Evolutionary conservation across 2,797 vertebrate species (phyloP), one percentile per base, ranked within the genome.

Genomic region (Dermochelys coriacea): DNA sequence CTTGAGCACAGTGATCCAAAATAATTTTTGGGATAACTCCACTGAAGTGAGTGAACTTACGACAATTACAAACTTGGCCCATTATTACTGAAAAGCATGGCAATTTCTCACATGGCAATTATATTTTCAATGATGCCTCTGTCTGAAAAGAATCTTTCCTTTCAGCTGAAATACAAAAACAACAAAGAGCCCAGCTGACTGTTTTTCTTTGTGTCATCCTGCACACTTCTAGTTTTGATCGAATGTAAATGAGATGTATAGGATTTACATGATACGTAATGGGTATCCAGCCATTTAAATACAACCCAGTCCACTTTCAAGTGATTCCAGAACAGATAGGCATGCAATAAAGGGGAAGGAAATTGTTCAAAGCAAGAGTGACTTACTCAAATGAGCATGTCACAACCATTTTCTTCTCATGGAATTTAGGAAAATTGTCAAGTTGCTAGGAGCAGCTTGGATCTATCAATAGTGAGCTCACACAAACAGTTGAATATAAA

Each of bases 361-460:
- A 59, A 94, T 93, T 93, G 91, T 93, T 93, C 71, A 89, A 91
- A 94, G n/a, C 64, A 88, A 88, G 79, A 86, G 16, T 89, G 93
- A 88, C 80, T 49, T 89, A 86, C 87, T 95, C 64, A 86, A 86
- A 94, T 14, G 93, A 94, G 31, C 61, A 88, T 84, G 88, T 93
- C 52, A 75, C 3, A 29, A 51, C 25, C 12, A 47, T 94, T 90
- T 95, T 86, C 59, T 54, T 84, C 74, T 89, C 29, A 45, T 83
- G 85, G 75, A 14, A 45, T 88, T 91, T 93, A 80, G 71, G 79
- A 93, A 87, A 91, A 93, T 84, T 91, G 51, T 89, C 84, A 92
- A 55, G 52, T 41, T 94, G 87, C 74, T 85, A 34, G 12, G 41
- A 89, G 52, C 12, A 77, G 47, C 83, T 84, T 71, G 77, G 31